Evolutionary conservation across 2,113 vertebrate genomes (phyloP).

Genomic region (Labeo rohita): DNA sequence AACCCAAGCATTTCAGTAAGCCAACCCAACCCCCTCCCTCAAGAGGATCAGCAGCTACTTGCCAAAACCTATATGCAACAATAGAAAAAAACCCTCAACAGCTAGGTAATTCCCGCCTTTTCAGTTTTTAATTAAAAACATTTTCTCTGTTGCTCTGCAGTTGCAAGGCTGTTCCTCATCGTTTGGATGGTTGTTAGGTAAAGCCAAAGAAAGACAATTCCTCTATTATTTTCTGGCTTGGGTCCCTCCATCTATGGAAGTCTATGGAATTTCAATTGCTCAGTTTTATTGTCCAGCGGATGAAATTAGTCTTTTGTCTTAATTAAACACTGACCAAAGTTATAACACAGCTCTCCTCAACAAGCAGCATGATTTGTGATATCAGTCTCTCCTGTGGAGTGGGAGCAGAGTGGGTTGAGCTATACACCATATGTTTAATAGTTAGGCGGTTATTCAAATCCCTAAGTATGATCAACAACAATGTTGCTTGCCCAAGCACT

Average conservation of each 20-base stretch:
- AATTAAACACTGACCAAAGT: neutral
- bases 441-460: neutral
- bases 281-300: neutral
- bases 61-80: neutral
- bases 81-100: neutral
- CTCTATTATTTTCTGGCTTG: neutral
- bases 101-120: no score
- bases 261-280: neutral
- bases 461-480: neutral
- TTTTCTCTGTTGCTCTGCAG: no score
- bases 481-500: neutral
- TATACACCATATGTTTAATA: neutral
- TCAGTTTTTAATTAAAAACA: no score
- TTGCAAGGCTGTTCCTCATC: no score
- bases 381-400: neutral
- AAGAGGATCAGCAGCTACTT: neutral
- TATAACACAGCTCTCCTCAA: neutral
- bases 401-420: neutral
- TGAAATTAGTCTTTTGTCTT: neutral
- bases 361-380: neutral
- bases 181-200: neutral
- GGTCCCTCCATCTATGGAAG: neutral
- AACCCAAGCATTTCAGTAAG: neutral
- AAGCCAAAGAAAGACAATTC: neutral
- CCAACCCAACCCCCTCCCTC: neutral